These are phyloP conservation scores for Albula glossodonta DNA, from an alignment of 2,113 vertebrate genomes.

Conservation along the genomic window DNA sequence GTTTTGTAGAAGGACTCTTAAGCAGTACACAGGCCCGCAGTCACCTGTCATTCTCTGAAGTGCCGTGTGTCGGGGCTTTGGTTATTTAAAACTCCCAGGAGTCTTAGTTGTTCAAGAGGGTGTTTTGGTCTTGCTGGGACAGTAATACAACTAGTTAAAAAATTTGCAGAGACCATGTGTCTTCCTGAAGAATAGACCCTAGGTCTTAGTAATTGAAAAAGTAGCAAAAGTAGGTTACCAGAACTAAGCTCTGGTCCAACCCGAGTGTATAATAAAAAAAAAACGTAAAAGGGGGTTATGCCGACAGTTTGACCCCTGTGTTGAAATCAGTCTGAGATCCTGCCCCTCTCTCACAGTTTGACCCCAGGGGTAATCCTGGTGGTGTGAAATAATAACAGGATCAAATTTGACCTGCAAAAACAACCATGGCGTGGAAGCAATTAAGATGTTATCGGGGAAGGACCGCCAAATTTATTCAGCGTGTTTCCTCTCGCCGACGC, in stretches of 20 bases:
- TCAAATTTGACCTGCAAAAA: slow-evolving; percentile 11
- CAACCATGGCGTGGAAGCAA: not conserved
- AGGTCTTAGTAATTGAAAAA: not conserved
- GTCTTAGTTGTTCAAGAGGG: slow-evolving; percentile 43
- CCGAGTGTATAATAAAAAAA: not conserved
- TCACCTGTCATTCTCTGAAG: not conserved
- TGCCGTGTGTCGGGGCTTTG: slow-evolving; percentile 48
- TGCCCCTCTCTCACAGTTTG: not conserved
- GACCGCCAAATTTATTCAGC: not conserved
- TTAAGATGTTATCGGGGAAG: slow-evolving; percentile 20
- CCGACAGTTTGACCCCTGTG: not conserved
- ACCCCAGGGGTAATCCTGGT: not conserved
- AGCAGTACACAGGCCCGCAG: not conserved
- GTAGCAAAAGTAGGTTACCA: not conserved
- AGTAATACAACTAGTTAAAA: slow-evolving; percentile 1
- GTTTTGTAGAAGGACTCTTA: not conserved
- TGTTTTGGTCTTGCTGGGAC: slow-evolving; percentile 26
- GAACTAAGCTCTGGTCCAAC: not conserved
- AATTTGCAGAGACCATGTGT: not conserved
- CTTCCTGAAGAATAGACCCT: slow-evolving; percentile 15
- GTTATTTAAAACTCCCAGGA: slow-evolving; percentile 56
- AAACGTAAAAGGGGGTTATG: not conserved
- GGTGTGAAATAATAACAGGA: not conserved
- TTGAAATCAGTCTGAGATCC: not conserved
- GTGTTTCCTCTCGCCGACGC: not conserved